phyloP scores from a whole-genome alignment of 2,888 invertebrate genomes.

The Stenolophus ochropezus region DNA sequence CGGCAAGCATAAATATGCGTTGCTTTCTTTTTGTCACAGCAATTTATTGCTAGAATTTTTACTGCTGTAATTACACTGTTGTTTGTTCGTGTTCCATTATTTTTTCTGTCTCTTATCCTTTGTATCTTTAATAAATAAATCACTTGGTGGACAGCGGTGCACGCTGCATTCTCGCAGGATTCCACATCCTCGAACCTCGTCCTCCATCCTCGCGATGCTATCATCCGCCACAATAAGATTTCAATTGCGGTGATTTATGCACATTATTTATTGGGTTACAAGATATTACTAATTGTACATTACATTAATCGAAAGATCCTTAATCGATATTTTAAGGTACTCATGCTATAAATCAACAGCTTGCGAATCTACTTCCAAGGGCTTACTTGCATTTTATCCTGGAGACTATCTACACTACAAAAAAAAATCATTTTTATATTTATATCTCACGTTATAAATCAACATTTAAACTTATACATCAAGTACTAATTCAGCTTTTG shows the following conservation, averaged over 20 bases:
- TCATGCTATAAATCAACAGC: too few species aligned
- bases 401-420: too few species aligned
- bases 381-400: too few species aligned
- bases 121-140: slow-evolving; percentile 59
- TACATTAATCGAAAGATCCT: too few species aligned
- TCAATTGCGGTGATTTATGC: not conserved
- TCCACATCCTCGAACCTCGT: too few species aligned
- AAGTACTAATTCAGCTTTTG: too few species aligned
- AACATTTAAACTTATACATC: too few species aligned
- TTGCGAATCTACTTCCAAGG: too few species aligned
- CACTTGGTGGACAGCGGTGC: slow-evolving; percentile 28
- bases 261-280: not conserved
- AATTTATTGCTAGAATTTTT: slow-evolving; percentile 56
- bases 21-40: slow-evolving; percentile 53
- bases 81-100: slow-evolving; percentile 52
- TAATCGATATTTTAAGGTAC: too few species aligned
- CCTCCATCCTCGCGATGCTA: slow-evolving; percentile 17
- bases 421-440: too few species aligned
- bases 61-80: slow-evolving; percentile 56
- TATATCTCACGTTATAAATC: too few species aligned
- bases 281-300: not conserved
- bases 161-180: slow-evolving; percentile 2
- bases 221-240: not conserved
- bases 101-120: slow-evolving; percentile 56
- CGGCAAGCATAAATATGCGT: slow-evolving; percentile 43